Evolutionary conservation across 2,797 vertebrate species (phyloP).

Genomic region (Loriculus beryllinus): DNA sequence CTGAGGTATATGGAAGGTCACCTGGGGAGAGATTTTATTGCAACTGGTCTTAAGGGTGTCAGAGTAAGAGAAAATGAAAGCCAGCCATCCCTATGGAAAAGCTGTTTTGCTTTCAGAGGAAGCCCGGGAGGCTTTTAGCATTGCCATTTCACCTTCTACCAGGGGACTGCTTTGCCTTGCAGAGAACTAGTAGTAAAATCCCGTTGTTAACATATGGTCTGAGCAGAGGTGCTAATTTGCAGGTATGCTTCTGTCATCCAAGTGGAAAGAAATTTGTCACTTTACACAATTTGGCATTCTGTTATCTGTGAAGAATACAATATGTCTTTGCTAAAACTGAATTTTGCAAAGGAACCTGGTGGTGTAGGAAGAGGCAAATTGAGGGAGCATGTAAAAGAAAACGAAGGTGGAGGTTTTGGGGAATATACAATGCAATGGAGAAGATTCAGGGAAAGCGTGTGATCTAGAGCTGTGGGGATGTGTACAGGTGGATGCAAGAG

Average conservation of each 20-base stretch:
- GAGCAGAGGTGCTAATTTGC: neutral
- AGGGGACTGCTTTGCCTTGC: neutral
- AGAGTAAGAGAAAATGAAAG: neutral
- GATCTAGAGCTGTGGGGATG: neutral
- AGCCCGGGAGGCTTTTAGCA: neutral
- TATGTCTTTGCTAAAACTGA: neutral
- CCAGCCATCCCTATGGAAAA: neutral
- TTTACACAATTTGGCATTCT: neutral
- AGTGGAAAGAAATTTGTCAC: neutral
- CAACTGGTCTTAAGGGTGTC: neutral
- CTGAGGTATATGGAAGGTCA: neutral
- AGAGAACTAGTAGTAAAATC: neutral
- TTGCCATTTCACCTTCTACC: neutral
- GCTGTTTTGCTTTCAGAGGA: neutral
- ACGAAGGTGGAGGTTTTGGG: neutral
- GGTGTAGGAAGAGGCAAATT: neutral
- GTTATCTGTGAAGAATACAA: constrained; percentile 1
- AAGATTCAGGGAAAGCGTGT: neutral
- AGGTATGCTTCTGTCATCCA: neutral
- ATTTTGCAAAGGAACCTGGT: neutral
- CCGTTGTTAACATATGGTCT: neutral
- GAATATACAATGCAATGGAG: neutral
- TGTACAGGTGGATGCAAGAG: neutral
- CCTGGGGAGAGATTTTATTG: neutral
- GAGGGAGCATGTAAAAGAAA: neutral